A percentile compares a stretch with the other conserved stretches of the same genome.
These are phyloP conservation scores for Hafferia zeledoni DNA, from an alignment of 2,797 vertebrate genomes.

Conservation along the genomic window DNA sequence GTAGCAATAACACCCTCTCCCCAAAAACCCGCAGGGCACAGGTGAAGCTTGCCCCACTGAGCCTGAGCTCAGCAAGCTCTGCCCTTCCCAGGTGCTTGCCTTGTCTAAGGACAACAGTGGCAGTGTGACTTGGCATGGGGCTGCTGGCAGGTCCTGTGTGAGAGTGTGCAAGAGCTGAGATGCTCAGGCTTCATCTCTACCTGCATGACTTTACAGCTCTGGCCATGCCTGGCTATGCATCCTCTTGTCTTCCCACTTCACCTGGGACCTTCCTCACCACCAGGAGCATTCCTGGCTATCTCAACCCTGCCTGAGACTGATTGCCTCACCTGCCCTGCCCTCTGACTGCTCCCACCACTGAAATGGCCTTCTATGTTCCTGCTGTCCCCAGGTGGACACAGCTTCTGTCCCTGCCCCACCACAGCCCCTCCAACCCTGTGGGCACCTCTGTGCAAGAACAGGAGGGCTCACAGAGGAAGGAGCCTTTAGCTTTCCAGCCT, in stretches of 20 bases:
- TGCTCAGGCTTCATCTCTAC: background rate
- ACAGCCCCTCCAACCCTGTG: background rate
- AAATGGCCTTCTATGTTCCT: background rate
- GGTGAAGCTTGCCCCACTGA: background rate
- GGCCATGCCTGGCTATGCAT: background rate
- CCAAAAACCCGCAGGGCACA: background rate
- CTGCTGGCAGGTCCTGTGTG: background rate
- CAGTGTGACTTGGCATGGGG: background rate
- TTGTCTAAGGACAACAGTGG: background rate
- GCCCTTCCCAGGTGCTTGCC: background rate
- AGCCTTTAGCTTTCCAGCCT: background rate
- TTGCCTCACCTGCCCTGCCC: background rate
- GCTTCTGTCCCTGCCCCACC: background rate
- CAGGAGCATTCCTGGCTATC: background rate
- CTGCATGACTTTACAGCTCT: background rate
- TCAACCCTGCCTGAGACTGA: background rate
- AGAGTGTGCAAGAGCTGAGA: background rate
- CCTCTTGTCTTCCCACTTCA: background rate
- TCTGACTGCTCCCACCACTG: background rate
- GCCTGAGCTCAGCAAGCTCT: background rate
- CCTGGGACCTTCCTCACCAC: background rate
- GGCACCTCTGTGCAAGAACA: accelerated
- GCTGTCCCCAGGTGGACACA: accelerated
- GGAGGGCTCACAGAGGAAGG: background rate
- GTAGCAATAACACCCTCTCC: background rate